Conservation (phyloP, 2,888 invertebrate species). For the Heliconius aoede region DNA sequence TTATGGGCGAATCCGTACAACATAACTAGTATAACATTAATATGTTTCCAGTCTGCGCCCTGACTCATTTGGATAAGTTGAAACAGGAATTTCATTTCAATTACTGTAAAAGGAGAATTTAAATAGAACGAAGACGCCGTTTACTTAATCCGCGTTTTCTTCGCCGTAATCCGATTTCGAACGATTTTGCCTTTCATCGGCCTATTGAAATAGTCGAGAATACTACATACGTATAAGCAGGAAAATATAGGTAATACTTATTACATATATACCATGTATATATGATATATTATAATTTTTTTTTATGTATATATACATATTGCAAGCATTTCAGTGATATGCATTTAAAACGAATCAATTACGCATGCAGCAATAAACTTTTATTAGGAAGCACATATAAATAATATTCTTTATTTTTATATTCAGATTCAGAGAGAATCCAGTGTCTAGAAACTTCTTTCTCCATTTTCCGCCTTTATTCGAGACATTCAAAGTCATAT, state of each 20-base stretch:
- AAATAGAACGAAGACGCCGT: slow-evolving; percentile 61
- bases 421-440: too few relatives aligned
- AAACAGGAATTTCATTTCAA: slow-evolving; percentile 71
- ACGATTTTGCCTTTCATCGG: slow-evolving; percentile 46
- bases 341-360: background rate
- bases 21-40: background rate
- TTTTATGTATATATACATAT: background rate
- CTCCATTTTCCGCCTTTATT: too few relatives aligned
- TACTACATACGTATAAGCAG: background rate
- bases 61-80: slow-evolving; percentile 53
- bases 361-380: too few relatives aligned
- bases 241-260: background rate
- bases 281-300: too few relatives aligned
- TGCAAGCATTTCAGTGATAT: background rate
- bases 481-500: too few relatives aligned
- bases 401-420: too few relatives aligned
- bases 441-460: too few relatives aligned
- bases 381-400: too few relatives aligned
- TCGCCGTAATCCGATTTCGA: slow-evolving; percentile 60
- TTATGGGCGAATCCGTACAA: background rate
- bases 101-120: slow-evolving; percentile 67
- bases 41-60: slow-evolving; percentile 26
- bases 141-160: slow-evolving; percentile 68
- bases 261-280: background rate
- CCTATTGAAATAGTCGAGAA: slow-evolving; percentile 42